Conservation (phyloP, 2,888 invertebrate species). For the Loripinus fragilis region DNA sequence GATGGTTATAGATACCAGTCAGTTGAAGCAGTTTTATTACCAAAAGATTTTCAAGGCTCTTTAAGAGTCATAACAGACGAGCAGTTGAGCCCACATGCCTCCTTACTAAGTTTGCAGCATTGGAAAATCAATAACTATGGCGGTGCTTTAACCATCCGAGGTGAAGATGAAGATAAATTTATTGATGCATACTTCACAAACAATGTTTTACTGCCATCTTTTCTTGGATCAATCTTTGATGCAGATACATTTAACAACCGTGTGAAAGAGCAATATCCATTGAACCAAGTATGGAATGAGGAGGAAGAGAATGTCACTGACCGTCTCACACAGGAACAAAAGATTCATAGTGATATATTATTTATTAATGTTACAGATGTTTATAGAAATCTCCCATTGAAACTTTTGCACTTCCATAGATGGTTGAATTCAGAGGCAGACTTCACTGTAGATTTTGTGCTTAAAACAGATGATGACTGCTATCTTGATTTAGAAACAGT, state of each 20-base stretch:
- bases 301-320: slow-evolving; percentile 9
- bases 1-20: slow-evolving; percentile 41
- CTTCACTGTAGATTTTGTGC: slow-evolving; percentile 52
- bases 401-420: slow-evolving; percentile 74
- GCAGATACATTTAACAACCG: slow-evolving; percentile 25
- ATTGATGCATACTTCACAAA: background rate
- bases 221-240: slow-evolving; percentile 36
- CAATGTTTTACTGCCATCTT: slow-evolving; percentile 26
- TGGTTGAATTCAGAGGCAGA: slow-evolving; percentile 55
- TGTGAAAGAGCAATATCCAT: background rate
- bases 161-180: slow-evolving; percentile 32
- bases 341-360: slow-evolving; percentile 67
- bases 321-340: slow-evolving; percentile 34
- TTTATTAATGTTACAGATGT: slow-evolving; percentile 74
- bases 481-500: slow-evolving; percentile 74
- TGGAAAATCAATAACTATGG: slow-evolving; percentile 25
- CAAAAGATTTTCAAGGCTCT: slow-evolving; percentile 50
- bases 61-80: slow-evolving; percentile 15
- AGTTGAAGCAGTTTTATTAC: slow-evolving; percentile 43
- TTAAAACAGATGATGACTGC: slow-evolving; percentile 83
- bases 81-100: background rate
- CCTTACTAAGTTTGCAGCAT: too few species aligned
- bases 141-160: slow-evolving; percentile 19
- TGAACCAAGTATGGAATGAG: slow-evolving; percentile 29
- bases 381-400: slow-evolving; percentile 77